phyloP scores from a whole-genome alignment of 1,140 invertebrate genomes.

The Diabrotica undecimpunctata region DNA sequence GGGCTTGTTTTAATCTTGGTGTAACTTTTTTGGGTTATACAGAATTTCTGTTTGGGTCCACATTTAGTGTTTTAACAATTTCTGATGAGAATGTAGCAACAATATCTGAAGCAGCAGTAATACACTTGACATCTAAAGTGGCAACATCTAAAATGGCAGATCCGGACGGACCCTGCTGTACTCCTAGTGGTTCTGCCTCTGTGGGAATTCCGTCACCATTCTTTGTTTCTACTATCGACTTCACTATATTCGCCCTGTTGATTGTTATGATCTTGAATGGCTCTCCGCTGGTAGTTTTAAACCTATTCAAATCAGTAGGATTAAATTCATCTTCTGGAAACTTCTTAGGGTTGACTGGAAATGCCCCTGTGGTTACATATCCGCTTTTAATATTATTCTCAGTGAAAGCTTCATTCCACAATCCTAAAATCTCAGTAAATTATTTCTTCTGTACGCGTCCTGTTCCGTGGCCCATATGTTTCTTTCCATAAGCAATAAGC shows the following conservation, averaged over 20 bases:
- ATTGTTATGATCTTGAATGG: too few species aligned
- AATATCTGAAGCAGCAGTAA: background rate
- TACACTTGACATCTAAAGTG: too few species aligned
- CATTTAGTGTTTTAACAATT: background rate
- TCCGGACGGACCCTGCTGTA: too few species aligned
- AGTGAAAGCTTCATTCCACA: slow-evolving; percentile 1
- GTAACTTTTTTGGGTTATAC: background rate
- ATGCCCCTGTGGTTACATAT: background rate
- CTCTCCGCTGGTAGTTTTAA: background rate
- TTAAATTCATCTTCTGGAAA: too few species aligned
- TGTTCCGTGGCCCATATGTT: slow-evolving; percentile 17
- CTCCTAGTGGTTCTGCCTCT: too few species aligned
- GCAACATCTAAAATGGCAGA: too few species aligned
- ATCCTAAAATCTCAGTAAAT: slow-evolving; percentile 21
- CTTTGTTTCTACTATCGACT: background rate
- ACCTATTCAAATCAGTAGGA: too few species aligned
- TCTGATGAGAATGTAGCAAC: background rate
- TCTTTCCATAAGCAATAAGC: slow-evolving; percentile 22
- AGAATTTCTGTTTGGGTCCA: background rate
- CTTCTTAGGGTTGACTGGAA: background rate
- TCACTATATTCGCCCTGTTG: background rate
- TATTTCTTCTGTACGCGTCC: slow-evolving; percentile 17
- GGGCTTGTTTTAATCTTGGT: too few species aligned
- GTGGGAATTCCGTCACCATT: background rate
- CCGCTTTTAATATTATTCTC: background rate